A percentile compares a stretch with the other conserved stretches of the same genome.
Conservation (phyloP, 1,140 invertebrate species). For the Papilio aristodemus region DNA sequence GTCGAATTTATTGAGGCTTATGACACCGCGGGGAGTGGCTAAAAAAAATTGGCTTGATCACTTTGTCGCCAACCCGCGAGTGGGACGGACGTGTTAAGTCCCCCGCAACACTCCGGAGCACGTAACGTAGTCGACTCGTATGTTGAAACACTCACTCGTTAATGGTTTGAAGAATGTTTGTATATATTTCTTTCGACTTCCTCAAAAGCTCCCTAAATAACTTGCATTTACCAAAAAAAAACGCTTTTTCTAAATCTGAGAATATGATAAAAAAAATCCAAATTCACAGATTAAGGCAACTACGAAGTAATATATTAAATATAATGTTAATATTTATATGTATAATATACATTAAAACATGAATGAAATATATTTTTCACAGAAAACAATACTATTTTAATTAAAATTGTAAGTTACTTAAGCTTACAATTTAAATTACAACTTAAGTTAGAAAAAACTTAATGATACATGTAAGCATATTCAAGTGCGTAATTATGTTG, state of each 20-base stretch:
- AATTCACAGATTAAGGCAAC: no score
- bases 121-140: neutral
- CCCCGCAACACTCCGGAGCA: neutral
- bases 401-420: constrained; percentile 12
- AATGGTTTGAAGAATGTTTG: constrained; percentile 8
- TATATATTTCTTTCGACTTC: neutral
- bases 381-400: neutral
- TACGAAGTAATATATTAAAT: no score
- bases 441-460: constrained; percentile 15
- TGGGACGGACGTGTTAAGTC: constrained; percentile 8
- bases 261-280: no score
- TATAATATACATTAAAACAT: neutral
- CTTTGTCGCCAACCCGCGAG: constrained; percentile 4
- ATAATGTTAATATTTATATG: no score
- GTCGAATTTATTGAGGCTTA: constrained; percentile 61
- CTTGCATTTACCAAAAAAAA: neutral
- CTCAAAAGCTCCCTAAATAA: neutral
- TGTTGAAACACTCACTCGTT: neutral
- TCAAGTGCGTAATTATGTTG: neutral
- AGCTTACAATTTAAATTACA: neutral
- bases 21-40: constrained; percentile 25
- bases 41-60: constrained; percentile 20
- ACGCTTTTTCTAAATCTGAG: no score
- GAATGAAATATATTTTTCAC: neutral
- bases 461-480: constrained; percentile 5